Conservation (phyloP, 2,888 invertebrate species). For the Leptothorax acervorum region DNA sequence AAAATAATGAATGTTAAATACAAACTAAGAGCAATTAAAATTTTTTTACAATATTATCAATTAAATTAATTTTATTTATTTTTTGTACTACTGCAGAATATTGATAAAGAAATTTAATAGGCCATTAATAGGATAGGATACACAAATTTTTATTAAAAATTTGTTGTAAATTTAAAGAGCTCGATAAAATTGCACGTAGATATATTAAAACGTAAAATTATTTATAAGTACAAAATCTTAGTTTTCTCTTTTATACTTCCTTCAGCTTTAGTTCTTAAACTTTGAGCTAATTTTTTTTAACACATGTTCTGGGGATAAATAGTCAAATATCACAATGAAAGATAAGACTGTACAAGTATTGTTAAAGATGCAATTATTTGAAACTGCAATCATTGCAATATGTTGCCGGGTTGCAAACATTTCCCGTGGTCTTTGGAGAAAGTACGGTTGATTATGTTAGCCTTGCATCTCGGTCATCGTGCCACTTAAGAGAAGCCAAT, state of each 20-base stretch:
- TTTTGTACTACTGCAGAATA: background rate
- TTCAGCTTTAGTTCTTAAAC: background rate
- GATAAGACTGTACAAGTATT: background rate
- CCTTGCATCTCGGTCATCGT: constrained; percentile 83
- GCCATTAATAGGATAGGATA: too few relatives aligned
- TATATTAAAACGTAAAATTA: background rate
- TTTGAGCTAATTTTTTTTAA: background rate
- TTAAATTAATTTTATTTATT: background rate
- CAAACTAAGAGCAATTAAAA: background rate
- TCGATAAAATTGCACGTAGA: background rate
- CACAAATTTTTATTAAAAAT: background rate
- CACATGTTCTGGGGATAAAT: background rate
- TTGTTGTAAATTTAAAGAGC: background rate
- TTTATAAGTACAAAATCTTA: background rate
- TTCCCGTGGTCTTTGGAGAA: constrained; percentile 77
- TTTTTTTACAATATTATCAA: background rate
- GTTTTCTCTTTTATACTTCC: background rate
- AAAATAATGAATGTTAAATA: background rate
- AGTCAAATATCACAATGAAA: background rate
- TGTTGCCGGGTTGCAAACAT: constrained; percentile 45
- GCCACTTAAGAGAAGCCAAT: constrained; percentile 76
- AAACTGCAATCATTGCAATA: constrained; percentile 22
- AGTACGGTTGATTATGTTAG: constrained; percentile 83
- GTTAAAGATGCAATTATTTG: constrained; percentile 36
- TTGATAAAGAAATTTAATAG: constrained; percentile 1